Base-by-base conservation (phyloP, 1,140 invertebrate genomes). In the Anoplolepis gracilipes region DNA sequence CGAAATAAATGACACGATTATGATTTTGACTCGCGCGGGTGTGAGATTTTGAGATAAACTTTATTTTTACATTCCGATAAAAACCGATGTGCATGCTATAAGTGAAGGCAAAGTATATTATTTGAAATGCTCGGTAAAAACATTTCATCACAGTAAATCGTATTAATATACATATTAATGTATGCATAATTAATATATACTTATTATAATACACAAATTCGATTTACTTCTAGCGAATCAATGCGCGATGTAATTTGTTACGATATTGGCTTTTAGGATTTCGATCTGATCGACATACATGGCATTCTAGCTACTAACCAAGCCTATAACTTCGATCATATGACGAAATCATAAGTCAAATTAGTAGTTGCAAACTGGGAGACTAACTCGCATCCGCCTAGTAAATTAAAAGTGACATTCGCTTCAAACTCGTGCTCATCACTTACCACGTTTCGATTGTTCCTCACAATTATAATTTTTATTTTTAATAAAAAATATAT, bases 331-430 rank as follows among this genome's bases (percentile, higher is more conserved):
- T 33, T 46, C 64, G 55, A 55, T 76, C 65, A 46, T 57, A 46
- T 42, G 39, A 64, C 46, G 36, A 84, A 61, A 76, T 76, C 55
- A 28, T 39, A 53, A 62, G 72, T 64, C 72, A 62, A 57, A 36
- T 76, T 76, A 49, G 82, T 65, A 79, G 49, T n/a, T 59, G 46
- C 46, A 64, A 76, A 85, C 4, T 85, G 28, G 57, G 16, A 88
- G 67, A 84, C 76, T 64, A 85, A 89, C 49, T 78, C 36, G 69
- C 85, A 53, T 87, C 57, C 77, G 59, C 55, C 25, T 61, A 57
- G 65, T 59, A 85, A 87, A 89, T 90, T 85, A 84, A 62, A 89
- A 84, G 61, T 61, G 85, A 90, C 85, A 62, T n/a, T 81, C 73
- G 22, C 62, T 81, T 57, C 57, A 73, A 61, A 86, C 59, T 59